Evolutionary conservation across 2,888 invertebrate genomes (phyloP), one percentile per base, ranked within the genome.

Genomic region (Plagiodera versicolora): DNA sequence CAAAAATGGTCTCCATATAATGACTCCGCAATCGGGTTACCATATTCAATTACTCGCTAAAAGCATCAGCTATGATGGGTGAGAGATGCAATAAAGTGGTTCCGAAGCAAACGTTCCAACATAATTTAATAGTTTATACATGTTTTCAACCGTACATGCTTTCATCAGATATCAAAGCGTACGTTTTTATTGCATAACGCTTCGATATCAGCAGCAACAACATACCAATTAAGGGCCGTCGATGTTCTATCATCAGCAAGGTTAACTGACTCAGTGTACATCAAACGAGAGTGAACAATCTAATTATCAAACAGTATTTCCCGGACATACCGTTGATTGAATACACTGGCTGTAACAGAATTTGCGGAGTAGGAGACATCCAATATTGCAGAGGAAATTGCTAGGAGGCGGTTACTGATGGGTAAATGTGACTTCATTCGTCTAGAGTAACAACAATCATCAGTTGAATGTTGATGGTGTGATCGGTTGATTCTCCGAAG

Each of bases 241-340:
- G 39, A 56, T 56, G 59, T 61, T 65, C 56, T 61, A 63, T 65
- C 61, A 65, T 54, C 45, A 55, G 50, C 53, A 54, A 51, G 58
- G 55, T 48, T 59, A 64, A 64, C 61, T 61, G 55, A 65, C 63
- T 67, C 57, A 67, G 57, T 47, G 54, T 48, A 64, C 54, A 65
- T 64, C 67, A 65, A 67, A 67, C 65, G 62, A 58, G 62, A 60
- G 55, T 60, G 56, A 55, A 60, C 63, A 61, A 64, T 56, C 65
- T 62, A 65, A 67, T 67, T 65, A 65, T 58, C 10, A 2, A 32
- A 32, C 32, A 32, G 11, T 32, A 32, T 32, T 16, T 18, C 46
- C 20, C n/a, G 32, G 9, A 53, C 52, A 47, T 18, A 11, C 19
- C 58, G 16, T 47, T 58, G 53, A 58, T 58, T 58, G 58, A 53